These are phyloP conservation scores for Hypsibius dujardini DNA, from an alignment of 1,140 invertebrate genomes.

Conservation along the genomic window DNA sequence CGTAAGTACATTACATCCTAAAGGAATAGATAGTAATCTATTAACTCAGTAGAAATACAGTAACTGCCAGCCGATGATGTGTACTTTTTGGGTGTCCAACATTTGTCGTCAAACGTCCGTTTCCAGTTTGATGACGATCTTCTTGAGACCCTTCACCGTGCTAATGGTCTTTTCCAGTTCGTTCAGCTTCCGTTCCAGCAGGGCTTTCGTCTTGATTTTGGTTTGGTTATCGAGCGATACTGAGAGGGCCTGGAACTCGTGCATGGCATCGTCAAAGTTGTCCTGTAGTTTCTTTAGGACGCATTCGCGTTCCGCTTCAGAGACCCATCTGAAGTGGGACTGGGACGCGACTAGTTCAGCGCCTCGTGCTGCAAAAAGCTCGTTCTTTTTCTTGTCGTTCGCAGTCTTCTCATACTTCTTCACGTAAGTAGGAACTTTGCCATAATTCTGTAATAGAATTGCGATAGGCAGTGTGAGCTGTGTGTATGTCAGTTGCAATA, in stretches of 20 bases:
- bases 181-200: background rate
- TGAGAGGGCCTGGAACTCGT: background rate
- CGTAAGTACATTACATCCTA: no score
- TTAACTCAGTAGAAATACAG: no score
- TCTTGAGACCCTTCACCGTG: background rate
- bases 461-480: background rate
- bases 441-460: background rate
- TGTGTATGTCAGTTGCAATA: no score
- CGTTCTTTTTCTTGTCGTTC: background rate
- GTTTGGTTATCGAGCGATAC: background rate
- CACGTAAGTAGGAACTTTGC: background rate
- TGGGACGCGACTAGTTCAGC: background rate
- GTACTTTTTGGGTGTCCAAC: no score
- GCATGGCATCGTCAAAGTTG: slow-evolving; percentile 6
- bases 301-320: background rate
- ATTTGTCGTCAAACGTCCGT: background rate
- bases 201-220: background rate
- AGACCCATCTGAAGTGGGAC: background rate
- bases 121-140: slow-evolving; percentile 1
- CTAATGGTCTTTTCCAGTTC: slow-evolving; percentile 1
- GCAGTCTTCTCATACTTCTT: slow-evolving; percentile 1
- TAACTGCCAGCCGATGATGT: no score
- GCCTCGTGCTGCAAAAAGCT: background rate
- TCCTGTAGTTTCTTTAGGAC: background rate
- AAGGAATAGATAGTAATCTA: no score